These are phyloP conservation scores for Lysandra bellargus DNA, from an alignment of 2,888 invertebrate genomes.

Conservation along the genomic window DNA sequence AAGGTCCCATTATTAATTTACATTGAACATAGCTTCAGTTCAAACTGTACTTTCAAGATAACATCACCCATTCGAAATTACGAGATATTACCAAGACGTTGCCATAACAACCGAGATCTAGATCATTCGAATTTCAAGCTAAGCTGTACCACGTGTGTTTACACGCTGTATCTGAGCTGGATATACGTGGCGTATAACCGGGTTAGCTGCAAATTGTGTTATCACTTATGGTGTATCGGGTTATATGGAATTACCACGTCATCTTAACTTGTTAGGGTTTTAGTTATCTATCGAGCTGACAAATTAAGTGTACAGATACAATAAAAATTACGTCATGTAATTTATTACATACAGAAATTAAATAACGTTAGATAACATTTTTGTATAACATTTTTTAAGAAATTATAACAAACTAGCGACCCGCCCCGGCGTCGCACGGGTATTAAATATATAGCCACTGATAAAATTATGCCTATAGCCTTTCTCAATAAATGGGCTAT, in stretches of 20 bases:
- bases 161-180: slow-evolving; percentile 14
- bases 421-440: too few relatives aligned
- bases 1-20: too few relatives aligned
- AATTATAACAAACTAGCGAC: too few relatives aligned
- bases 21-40: too few relatives aligned
- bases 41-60: not conserved
- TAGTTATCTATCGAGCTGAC: not conserved
- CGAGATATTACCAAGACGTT: not conserved
- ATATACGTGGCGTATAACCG: not conserved
- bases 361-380: too few relatives aligned
- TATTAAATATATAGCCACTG: too few relatives aligned
- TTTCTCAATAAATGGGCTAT: too few relatives aligned
- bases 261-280: not conserved
- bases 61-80: not conserved
- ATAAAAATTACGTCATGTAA: too few relatives aligned
- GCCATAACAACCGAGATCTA: not conserved
- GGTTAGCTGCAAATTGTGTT: not conserved
- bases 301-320: too few relatives aligned
- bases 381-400: too few relatives aligned
- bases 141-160: slow-evolving; percentile 14
- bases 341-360: too few relatives aligned
- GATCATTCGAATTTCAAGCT: slow-evolving; percentile 10
- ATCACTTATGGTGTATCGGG: not conserved
- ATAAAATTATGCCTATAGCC: too few relatives aligned
- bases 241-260: not conserved